phyloP scores from a whole-genome alignment of 2,888 invertebrate species.

The Stenchaetothrips biformis region DNA sequence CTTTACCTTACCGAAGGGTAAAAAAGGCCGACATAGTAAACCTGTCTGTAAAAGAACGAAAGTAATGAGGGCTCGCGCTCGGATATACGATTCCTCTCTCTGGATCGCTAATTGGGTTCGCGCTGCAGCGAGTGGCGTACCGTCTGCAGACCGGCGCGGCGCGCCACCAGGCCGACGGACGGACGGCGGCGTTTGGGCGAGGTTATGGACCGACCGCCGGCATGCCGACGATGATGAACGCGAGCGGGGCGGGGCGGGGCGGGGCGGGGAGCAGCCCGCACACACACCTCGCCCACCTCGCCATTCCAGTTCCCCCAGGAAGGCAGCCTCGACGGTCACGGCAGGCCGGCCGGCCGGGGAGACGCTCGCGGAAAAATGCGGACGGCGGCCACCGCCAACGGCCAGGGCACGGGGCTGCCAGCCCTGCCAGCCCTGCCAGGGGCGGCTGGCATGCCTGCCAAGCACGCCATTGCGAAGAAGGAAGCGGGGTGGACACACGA shows the following conservation, averaged over 20 bases:
- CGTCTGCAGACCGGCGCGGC: too few species aligned
- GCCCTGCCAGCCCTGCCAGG: background rate
- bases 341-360: background rate
- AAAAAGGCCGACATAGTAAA: too few species aligned
- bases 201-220: background rate
- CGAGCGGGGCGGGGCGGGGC: background rate
- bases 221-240: background rate
- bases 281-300: background rate
- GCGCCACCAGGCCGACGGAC: background rate
- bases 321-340: background rate
- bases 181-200: too few species aligned
- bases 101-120: too few species aligned
- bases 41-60: too few species aligned
- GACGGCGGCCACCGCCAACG: background rate
- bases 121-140: too few species aligned
- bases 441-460: background rate
- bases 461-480: background rate
- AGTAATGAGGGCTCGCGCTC: too few species aligned
- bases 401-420: too few species aligned
- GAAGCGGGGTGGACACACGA: background rate
- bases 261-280: background rate
- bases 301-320: constrained; percentile 9
- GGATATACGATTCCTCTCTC: too few species aligned
- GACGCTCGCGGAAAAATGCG: background rate
- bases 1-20: too few species aligned